Percentiles rank a stretch among this genome's conserved stretches.
Evolutionary conservation across 2,113 vertebrate species (phyloP).

Genomic region (Heptranchias perlo): DNA sequence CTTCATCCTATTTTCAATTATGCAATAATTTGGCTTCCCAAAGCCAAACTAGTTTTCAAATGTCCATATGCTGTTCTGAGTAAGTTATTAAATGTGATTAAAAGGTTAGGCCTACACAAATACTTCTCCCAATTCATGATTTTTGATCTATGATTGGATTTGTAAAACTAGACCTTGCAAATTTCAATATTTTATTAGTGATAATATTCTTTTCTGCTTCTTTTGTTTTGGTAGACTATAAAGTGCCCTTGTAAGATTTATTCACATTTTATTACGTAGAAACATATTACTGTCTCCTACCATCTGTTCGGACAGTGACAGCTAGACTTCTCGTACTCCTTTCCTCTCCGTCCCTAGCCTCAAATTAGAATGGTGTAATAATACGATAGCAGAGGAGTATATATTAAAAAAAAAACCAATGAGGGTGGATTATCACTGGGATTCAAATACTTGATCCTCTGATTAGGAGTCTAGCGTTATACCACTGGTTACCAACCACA

Average conservation of each 20-base stretch:
- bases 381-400: background rate
- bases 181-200: background rate
- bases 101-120: background rate
- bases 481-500: background rate
- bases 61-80: background rate
- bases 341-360: background rate
- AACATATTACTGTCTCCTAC: background rate
- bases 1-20: constrained; percentile 19
- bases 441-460: background rate
- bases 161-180: background rate
- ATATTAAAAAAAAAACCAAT: background rate
- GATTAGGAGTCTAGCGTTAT: background rate
- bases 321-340: background rate
- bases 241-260: background rate
- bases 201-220: background rate
- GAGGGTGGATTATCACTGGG: background rate
- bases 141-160: background rate
- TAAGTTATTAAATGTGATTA: background rate
- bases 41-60: background rate
- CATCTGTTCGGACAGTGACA: background rate
- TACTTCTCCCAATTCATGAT: background rate
- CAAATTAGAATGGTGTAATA: background rate
- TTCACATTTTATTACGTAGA: background rate
- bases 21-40: background rate
- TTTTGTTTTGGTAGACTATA: background rate